Conservation (phyloP, 2,797 vertebrate species). For the Anas georgica region DNA sequence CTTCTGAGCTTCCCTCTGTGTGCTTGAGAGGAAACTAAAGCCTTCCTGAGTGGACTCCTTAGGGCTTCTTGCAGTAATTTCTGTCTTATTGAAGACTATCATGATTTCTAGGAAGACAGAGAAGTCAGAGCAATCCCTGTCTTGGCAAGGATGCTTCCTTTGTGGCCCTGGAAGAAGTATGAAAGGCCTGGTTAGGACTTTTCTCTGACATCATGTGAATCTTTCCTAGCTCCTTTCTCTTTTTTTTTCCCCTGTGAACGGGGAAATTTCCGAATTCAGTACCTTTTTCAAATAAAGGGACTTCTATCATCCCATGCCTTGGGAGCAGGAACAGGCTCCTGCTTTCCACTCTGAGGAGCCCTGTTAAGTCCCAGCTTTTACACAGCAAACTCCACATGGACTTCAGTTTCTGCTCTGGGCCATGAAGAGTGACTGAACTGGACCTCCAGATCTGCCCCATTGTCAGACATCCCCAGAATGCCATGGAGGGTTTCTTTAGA, state of each 20-base stretch:
- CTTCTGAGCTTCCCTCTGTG: neutral
- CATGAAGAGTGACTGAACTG: neutral
- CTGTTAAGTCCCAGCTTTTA: neutral
- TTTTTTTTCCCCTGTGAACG: neutral
- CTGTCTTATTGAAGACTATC: neutral
- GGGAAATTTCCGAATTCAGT: neutral
- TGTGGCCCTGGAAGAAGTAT: neutral
- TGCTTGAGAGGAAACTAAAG: neutral
- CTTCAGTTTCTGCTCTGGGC: neutral
- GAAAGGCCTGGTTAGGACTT: neutral
- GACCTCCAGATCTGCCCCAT: neutral
- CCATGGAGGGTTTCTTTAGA: neutral
- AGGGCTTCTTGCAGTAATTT: neutral
- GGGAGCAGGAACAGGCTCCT: neutral
- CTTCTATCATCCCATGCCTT: neutral
- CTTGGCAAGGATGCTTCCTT: neutral
- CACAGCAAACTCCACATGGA: neutral
- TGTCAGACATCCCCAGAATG: neutral
- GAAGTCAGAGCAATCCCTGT: neutral
- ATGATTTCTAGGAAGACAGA: conserved; percentile 7
- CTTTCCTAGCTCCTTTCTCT: neutral
- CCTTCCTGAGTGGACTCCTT: neutral
- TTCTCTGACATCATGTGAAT: neutral
- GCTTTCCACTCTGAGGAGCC: neutral
- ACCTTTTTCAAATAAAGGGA: neutral